These are phyloP conservation scores for Dipodomys spectabilis DNA, from an alignment of 2,113 vertebrate species.

Conservation along the genomic window DNA sequence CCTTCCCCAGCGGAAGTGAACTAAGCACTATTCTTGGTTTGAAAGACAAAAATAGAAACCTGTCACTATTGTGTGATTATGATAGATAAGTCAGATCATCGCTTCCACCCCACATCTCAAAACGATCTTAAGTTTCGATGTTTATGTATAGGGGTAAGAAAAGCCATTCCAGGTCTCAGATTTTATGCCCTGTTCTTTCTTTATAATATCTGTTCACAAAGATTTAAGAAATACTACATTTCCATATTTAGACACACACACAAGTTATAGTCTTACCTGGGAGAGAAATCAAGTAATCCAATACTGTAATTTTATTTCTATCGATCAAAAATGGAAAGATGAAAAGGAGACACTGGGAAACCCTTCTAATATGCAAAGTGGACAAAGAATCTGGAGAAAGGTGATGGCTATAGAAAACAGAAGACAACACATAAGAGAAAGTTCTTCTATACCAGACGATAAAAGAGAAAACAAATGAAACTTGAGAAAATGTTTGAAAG, in stretches of 20 bases:
- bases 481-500: not conserved
- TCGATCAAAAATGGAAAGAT: not conserved
- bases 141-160: not conserved
- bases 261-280: not conserved
- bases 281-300: not conserved
- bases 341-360: not conserved
- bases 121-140: not conserved
- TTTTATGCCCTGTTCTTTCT: not conserved
- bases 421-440: not conserved
- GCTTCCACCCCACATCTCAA: not conserved
- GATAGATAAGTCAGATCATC: not conserved
- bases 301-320: too few relatives aligned
- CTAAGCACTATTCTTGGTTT: not conserved
- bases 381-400: not conserved
- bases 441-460: not conserved
- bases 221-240: not conserved
- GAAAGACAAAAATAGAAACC: not conserved
- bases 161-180: not conserved
- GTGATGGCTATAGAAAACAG: not conserved
- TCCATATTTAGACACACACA: not conserved
- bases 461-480: conserved; percentile 11
- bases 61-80: not conserved
- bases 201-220: not conserved
- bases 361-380: conserved; percentile 23
- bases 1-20: not conserved